Conservation (phyloP, 2,113 vertebrate species). For the Emydocephalus ijimae region DNA sequence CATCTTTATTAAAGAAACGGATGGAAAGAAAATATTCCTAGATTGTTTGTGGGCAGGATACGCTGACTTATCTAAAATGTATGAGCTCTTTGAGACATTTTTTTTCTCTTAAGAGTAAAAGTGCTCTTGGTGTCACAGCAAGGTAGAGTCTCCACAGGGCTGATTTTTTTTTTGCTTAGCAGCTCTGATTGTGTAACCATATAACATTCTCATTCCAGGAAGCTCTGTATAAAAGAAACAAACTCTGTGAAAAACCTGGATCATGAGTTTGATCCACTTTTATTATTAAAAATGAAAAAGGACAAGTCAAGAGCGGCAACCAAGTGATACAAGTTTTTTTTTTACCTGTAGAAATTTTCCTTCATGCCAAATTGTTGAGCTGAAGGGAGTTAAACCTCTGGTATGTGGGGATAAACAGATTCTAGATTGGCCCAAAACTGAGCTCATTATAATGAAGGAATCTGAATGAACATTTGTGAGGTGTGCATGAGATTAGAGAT, state of each 20-base stretch:
- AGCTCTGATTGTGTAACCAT: not conserved
- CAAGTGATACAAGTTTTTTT: not conserved
- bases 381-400: not conserved
- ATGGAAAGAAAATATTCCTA: not conserved
- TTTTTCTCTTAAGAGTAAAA: not conserved
- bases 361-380: not conserved
- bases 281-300: not conserved
- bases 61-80: not conserved
- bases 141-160: not conserved
- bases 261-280: not conserved
- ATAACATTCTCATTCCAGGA: not conserved
- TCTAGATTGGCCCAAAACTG: slow-evolving; percentile 37
- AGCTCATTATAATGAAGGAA: not conserved
- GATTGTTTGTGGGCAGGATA: not conserved
- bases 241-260: not conserved
- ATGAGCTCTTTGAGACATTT: not conserved
- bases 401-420: not conserved
- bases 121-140: not conserved
- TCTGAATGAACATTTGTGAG: slow-evolving; percentile 2
- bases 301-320: not conserved
- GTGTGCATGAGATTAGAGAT: slow-evolving; percentile 7
- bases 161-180: not conserved
- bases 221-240: not conserved
- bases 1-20: not conserved
- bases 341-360: not conserved